Evolutionary conservation across 2,797 vertebrate genomes (phyloP).

Genomic region (Sylvia borin): DNA sequence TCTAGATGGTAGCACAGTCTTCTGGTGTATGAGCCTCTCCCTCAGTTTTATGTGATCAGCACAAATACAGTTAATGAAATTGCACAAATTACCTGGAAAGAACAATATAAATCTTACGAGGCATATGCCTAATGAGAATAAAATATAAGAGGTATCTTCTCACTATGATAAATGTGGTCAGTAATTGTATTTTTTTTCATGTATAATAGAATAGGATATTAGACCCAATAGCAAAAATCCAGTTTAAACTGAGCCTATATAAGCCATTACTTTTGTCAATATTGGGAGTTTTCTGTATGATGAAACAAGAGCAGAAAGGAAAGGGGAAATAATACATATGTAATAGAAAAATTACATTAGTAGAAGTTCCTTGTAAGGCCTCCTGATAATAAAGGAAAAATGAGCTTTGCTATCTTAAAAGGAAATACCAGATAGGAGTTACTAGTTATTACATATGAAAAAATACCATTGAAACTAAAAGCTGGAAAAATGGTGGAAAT

Average conservation of each 20-base stretch:
- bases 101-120: not conserved
- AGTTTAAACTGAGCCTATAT: not conserved
- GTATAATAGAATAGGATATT: not conserved
- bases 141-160: not conserved
- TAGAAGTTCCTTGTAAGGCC: not conserved
- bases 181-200: not conserved
- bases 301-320: not conserved
- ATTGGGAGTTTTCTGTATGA: not conserved
- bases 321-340: not conserved
- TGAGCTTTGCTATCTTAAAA: not conserved
- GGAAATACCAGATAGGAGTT: not conserved
- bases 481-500: not conserved
- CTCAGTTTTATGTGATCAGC: not conserved
- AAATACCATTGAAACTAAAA: not conserved
- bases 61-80: not conserved
- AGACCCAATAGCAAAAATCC: not conserved
- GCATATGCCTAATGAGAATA: not conserved
- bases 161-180: not conserved
- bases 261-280: not conserved
- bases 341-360: not conserved
- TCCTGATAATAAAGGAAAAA: not conserved
- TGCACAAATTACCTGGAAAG: not conserved
- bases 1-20: not conserved
- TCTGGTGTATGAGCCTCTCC: accelerated
- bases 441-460: not conserved